A percentile compares a stretch with the other conserved stretches of the same genome.
Evolutionary conservation across 2,113 vertebrate species (phyloP).

Genomic region (Nymphicus hollandicus): DNA sequence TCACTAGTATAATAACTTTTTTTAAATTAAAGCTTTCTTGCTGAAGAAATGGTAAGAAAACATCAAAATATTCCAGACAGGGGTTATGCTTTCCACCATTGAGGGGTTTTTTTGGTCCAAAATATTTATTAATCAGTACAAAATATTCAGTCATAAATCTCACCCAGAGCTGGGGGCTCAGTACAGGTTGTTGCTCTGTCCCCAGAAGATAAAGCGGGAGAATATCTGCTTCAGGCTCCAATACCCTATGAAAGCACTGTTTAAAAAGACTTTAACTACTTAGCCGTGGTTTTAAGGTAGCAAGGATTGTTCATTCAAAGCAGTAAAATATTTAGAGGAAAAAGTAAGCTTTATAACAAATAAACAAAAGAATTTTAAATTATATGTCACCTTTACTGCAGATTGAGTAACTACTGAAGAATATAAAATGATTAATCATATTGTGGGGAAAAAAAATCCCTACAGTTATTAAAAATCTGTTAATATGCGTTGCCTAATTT

Average conservation of each 20-base stretch:
- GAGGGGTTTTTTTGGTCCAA: background rate
- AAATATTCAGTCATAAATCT: background rate
- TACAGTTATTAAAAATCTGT: background rate
- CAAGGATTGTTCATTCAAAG: background rate
- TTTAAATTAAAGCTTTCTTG: background rate
- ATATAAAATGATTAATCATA: background rate
- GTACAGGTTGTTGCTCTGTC: background rate
- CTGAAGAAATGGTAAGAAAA: background rate
- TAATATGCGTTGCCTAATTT: background rate
- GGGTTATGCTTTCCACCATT: background rate
- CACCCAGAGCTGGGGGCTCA: background rate
- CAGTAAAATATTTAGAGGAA: background rate
- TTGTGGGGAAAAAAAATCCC: accelerated
- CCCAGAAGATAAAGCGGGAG: background rate
- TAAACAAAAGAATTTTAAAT: background rate
- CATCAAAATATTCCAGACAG: background rate
- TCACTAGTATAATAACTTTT: background rate
- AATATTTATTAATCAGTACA: background rate
- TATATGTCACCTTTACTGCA: background rate
- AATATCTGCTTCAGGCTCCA: background rate
- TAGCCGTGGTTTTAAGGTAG: background rate
- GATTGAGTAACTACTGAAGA: background rate
- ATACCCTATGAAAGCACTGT: background rate
- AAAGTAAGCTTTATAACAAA: background rate
- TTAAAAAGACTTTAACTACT: background rate